Evolutionary conservation across 2,113 vertebrate genomes (phyloP), one percentile per base, ranked within the genome.

Genomic region (Urocolius indicus): DNA sequence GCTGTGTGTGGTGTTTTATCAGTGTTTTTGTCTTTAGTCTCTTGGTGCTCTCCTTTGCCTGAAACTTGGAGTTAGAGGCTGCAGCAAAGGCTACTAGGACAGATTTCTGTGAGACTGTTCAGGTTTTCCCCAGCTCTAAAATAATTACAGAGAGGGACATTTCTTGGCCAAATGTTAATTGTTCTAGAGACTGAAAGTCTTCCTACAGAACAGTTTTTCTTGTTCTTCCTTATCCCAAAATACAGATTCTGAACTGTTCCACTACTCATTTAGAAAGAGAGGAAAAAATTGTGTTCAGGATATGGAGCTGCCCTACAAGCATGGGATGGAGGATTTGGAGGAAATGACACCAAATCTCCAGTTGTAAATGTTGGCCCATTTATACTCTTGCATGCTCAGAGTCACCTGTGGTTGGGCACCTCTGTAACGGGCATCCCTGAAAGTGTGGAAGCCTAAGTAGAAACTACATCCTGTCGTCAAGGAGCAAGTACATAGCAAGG

Each of bases 371-470:
- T 43, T 36, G 67, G 16, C 15, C 1, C 3, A 7, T 29, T 68
- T 24, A 26, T 59, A 9, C 3, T 58, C 5, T 5, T 17, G 45
- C 17, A 2, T 9, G 43, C 68, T 36, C 46, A 5, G 54, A 16
- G 17, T 27, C 6, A 2, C 27, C 27, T 18, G 6, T 15, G 17
- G 13, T 49, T 51, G 21, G 46, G 12, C 3, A 1, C 11, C 59
- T 22, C 17, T 29, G 29, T 8, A 15, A 11, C 29, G 11, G 13
- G 2, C 49, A 16, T 4, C 36, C n/a, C 55, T 0, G 2, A 26
- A 16, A 34, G 5, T 1, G 15, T 6, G 41, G 30, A 6, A 3
- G 4, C 6, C 0, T 6, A 1, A 21, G 10, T 3, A 19, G n/a
- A 41, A 34, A 3, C 32, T 29, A 2, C 49, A 20, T 21, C 48